Percentiles rank a stretch among this genome's conserved stretches.
phyloP scores from a whole-genome alignment of 1,140 invertebrate species.

The Penaeus chinensis region DNA sequence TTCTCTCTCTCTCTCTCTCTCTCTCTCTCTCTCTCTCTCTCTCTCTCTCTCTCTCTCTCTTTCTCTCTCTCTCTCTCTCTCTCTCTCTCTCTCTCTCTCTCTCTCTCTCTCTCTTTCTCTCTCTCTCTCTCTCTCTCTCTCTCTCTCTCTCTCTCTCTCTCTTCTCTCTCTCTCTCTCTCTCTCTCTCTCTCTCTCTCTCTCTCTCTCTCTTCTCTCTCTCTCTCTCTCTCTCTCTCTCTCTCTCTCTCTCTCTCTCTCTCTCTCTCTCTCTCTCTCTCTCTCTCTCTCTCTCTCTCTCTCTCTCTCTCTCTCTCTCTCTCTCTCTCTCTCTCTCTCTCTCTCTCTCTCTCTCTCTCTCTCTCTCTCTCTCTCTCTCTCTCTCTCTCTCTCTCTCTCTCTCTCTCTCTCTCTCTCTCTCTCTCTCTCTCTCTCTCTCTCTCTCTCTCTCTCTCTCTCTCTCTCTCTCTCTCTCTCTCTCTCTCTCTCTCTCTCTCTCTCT shows the following conservation, averaged over 20 bases:
- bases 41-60: not conserved
- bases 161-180: too few relatives aligned
- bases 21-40: not conserved
- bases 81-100: not conserved
- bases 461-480: not conserved
- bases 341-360: not conserved
- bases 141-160: too few relatives aligned
- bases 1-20: too few relatives aligned
- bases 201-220: not conserved
- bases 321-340: not conserved
- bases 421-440: not conserved
- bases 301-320: not conserved
- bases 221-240: too few relatives aligned
- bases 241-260: not conserved
- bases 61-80: not conserved
- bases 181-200: not conserved
- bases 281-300: not conserved
- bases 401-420: not conserved
- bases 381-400: not conserved
- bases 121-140: slow-evolving; percentile 20
- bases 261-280: not conserved
- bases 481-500: not conserved
- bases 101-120: not conserved
- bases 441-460: too few relatives aligned
- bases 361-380: too few relatives aligned